A percentile compares a stretch with the other conserved stretches of the same genome.
Conservation (phyloP, 2,797 vertebrate genomes). For the Siniperca obscura region DNA sequence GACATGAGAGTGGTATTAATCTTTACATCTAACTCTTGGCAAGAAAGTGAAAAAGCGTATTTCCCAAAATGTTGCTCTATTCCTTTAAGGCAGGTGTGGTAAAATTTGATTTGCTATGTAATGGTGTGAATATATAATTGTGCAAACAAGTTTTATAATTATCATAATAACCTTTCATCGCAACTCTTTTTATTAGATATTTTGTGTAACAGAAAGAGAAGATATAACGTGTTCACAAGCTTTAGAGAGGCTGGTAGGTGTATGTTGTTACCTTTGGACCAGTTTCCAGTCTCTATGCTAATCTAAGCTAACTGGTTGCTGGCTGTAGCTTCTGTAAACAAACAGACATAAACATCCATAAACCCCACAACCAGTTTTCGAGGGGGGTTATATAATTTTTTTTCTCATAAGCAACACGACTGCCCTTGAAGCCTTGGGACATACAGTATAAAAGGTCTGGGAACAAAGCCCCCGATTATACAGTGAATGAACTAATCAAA, state of each 20-base stretch:
- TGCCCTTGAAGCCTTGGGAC: background rate
- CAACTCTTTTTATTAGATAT: background rate
- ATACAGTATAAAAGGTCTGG: background rate
- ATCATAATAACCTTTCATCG: background rate
- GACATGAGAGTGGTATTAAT: too few species aligned
- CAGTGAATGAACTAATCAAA: conserved; percentile 20
- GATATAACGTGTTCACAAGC: background rate
- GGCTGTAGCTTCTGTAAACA: background rate
- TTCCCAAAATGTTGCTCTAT: too few species aligned
- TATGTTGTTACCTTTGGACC: background rate
- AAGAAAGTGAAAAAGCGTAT: too few species aligned
- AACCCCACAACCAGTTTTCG: background rate
- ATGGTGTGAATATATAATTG: background rate
- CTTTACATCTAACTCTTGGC: too few species aligned
- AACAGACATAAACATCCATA: background rate
- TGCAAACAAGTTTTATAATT: background rate
- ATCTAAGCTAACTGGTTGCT: background rate
- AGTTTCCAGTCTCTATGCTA: background rate
- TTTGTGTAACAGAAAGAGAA: background rate
- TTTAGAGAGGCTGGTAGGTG: background rate
- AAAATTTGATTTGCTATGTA: background rate
- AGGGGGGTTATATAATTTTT: background rate
- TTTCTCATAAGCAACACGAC: background rate
- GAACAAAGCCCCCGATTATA: background rate
- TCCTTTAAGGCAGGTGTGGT: background rate